Base-by-base conservation (phyloP, 2,888 invertebrate species). In the Hirtodrosophila alboralis region DNA sequence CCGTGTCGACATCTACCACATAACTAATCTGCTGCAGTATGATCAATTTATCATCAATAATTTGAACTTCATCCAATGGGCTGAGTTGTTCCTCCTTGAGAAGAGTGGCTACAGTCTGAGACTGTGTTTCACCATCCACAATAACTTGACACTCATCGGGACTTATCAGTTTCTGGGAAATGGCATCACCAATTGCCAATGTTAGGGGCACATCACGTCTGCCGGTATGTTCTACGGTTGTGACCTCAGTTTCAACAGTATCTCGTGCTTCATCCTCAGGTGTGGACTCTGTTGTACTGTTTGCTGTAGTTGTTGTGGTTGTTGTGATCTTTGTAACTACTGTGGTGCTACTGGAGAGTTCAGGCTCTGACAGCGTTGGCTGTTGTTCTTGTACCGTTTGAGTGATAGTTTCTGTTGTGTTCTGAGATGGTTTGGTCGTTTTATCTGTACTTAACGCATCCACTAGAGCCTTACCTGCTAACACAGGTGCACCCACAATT, bases 381-480 rank as follows among this genome's bases (percentile, higher is more conserved):
- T 40, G 44, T n/a, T 13, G 10, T 13, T 53, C 53, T 16, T 37
- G 34, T 9, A 12, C 54, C 1, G 27, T 52, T 27, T 57, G 44
- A 3, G 44, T 21, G 18, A 57, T 34, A 13, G 41, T 26, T 18
- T 72, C 60, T 9, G 70, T 64, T n/a, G 31, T 43, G n/a, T 59
- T 90, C 43, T 73, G 60, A 14, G 30, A 16, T 0, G 64, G 43
- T 7, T 75, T 84, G 2, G 72, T 31, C 1, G 67, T 21, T 91
- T 90, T 67, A 53, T 92, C 77, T 21, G 61, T 91, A 89, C 95
- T 95, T 0, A 97, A 94, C 4, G 96, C 96, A 90, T 97, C 95
- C 2, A 94, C 93, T 10, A 96, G 93, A 33, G 95, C 95, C 92
- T 96, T 96, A 21, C 97, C 97, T 27, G 97, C 97, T 54, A 97